Base-by-base conservation (phyloP, 2,888 invertebrate genomes). In the Ischnura elegans region DNA sequence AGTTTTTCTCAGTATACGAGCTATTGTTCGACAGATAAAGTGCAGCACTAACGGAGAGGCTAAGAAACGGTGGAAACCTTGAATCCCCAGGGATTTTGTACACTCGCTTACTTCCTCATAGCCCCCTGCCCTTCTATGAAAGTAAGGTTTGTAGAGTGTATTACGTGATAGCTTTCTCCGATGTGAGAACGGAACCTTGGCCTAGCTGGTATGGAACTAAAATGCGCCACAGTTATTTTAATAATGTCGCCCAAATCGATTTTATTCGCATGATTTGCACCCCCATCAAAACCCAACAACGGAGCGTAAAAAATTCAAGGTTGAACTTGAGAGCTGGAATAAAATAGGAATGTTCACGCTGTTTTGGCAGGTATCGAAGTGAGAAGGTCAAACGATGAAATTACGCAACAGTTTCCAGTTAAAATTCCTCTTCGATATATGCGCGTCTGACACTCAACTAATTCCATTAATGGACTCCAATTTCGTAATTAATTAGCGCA, bases 161-260 rank as follows among this genome's bases (percentile, higher is more conserved):
- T 36, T 36, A 36, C 36, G n/a, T n/a, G n/a, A 76, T 36, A 36
- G 36, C 76, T 76, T 76, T 76, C 76, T 76, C 76, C 76, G 10
- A 36, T 13, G 36, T 76, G 76, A 36, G 76, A 36, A 36, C 13
- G 10, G 36, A 76, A 29, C 76, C 76, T 76, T 76, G 76, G 76
- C 76, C 76, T 76, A 76, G 76, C 76, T 76, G 36, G 76, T 13
- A 36, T 36, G 36, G 36, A 76, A 76, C 76, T 76, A 76, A 76
- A 76, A 76, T 36, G 76, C 36, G 36, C 76, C 10, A 0, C 36
- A 13, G 36, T 36, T 36, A 76, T 36, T 6, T n/a, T 76, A 76
- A 76, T 76, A 76, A 76, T 1, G 10, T 13, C 25, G 5, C 25
- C n/a, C 16, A 10, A 76, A 76, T 16, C 2, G 2, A 36, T 76